Evolutionary conservation across 2,797 vertebrate species (phyloP).

Genomic region (Sitta carolinensis): DNA sequence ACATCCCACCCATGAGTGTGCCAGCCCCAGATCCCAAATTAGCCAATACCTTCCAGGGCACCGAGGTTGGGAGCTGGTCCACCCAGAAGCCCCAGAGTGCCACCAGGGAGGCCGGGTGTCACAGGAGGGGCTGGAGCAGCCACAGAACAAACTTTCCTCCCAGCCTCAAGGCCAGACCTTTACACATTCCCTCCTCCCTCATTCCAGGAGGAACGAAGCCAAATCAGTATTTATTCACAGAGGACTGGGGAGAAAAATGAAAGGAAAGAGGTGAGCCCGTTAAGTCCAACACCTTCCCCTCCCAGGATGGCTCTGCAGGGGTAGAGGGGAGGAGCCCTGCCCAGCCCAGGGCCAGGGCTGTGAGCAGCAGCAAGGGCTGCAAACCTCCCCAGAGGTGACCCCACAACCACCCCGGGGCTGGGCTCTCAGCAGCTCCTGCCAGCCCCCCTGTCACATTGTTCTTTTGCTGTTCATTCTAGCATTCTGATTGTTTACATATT

Average conservation of each 20-base stretch:
- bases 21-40: background rate
- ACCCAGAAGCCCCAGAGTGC: background rate
- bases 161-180: background rate
- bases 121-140: background rate
- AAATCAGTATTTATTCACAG: background rate
- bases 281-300: background rate
- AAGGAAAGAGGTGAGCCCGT: background rate
- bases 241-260: background rate
- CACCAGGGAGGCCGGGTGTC: background rate
- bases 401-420: background rate
- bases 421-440: background rate
- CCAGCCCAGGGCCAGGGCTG: background rate
- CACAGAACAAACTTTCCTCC: background rate
- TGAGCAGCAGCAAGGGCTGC: background rate
- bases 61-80: background rate
- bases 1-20: rapidly evolving
- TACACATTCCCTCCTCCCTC: background rate
- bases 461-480: too few relatives aligned
- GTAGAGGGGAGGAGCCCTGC: rapidly evolving
- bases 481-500: too few relatives aligned
- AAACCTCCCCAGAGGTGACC: rapidly evolving
- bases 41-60: rapidly evolving
- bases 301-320: background rate
- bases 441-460: too few relatives aligned
- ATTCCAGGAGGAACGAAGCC: background rate